Evolutionary conservation across 2,113 vertebrate genomes (phyloP).

Genomic region (Cercopithecus mona): DNA sequence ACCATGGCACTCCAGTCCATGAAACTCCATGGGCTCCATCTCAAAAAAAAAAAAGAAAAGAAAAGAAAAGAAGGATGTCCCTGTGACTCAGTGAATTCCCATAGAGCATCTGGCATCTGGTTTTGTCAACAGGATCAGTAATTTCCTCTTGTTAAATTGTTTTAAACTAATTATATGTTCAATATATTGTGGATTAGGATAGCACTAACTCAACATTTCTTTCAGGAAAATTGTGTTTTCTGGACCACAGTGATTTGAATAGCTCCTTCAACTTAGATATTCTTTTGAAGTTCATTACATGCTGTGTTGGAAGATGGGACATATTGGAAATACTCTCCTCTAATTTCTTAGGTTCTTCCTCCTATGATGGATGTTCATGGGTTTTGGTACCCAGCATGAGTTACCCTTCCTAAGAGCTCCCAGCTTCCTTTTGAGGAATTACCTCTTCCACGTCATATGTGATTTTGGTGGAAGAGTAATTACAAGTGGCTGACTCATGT

Average conservation of each 20-base stretch:
- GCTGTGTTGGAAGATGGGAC: not conserved
- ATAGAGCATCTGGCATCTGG: not conserved
- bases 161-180: slow-evolving; percentile 16
- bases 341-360: not conserved
- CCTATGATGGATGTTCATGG: not conserved
- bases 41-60: too few species aligned
- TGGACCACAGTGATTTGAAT: not conserved
- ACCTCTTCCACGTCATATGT: not conserved
- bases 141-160: slow-evolving; percentile 17
- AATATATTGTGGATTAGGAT: not conserved
- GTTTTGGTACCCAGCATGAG: not conserved
- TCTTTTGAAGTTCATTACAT: not conserved
- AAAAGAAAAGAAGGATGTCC: not conserved
- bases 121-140: not conserved
- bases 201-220: slow-evolving; percentile 7
- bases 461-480: not conserved
- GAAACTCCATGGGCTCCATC: too few species aligned
- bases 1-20: too few species aligned
- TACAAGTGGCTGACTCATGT: not conserved
- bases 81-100: not conserved
- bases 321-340: rapidly evolving
- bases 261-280: not conserved
- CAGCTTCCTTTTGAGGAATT: not conserved
- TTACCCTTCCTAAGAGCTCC: not conserved
- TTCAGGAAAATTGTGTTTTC: slow-evolving; percentile 1